These are phyloP conservation scores for Sycophaga agraensis DNA, from an alignment of 1,140 invertebrate genomes.

Conservation along the genomic window DNA sequence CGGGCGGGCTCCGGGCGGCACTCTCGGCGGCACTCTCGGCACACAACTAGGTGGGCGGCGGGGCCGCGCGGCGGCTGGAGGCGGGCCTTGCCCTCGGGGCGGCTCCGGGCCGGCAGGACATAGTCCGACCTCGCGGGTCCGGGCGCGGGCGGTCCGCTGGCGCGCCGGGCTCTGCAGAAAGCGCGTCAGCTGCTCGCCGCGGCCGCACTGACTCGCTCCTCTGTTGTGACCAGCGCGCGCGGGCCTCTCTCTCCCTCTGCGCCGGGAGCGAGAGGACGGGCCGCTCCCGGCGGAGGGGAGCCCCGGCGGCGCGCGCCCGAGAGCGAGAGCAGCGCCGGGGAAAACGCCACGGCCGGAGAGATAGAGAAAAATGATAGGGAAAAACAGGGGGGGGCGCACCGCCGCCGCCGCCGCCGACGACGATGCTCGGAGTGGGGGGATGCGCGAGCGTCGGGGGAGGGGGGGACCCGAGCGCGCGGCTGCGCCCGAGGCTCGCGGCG, in stretches of 20 bases:
- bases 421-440: too few relatives aligned
- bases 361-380: neutral
- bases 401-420: neutral
- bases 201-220: constrained; percentile 35
- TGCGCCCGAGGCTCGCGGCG: neutral
- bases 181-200: constrained; percentile 44
- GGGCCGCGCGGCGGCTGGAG: too few relatives aligned
- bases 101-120: too few relatives aligned
- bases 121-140: too few relatives aligned
- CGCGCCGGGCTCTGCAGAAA: constrained; percentile 23
- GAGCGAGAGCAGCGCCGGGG: neutral
- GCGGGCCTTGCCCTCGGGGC: too few relatives aligned
- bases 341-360: neutral
- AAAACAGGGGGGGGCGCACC: constrained; percentile 2
- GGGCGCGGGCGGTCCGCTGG: too few relatives aligned
- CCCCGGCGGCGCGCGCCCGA: neutral
- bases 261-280: neutral
- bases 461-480: neutral
- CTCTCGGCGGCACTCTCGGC: too few relatives aligned
- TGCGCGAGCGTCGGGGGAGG: neutral
- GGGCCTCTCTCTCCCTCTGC: constrained; percentile 1
- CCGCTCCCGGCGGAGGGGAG: neutral
- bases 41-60: too few relatives aligned
- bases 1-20: too few relatives aligned
- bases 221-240: constrained; percentile 24